phyloP scores from a whole-genome alignment of 2,888 invertebrate species.

The Lepidochrysops patricia region DNA sequence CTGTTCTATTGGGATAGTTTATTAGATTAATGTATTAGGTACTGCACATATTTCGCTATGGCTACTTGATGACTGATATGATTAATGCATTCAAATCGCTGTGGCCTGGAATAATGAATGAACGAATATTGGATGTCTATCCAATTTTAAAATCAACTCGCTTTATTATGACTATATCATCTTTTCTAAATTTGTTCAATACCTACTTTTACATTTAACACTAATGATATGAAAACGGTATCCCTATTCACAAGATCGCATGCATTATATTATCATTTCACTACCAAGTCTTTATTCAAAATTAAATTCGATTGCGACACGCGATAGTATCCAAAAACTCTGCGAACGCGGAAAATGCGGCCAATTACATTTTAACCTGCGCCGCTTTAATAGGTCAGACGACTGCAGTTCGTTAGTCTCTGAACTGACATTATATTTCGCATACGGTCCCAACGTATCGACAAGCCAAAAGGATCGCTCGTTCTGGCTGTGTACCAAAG shows the following conservation, averaged over 20 bases:
- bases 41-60: neutral
- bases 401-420: constrained; percentile 71
- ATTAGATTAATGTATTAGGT: constrained; percentile 10
- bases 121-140: too few relatives aligned
- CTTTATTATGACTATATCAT: too few relatives aligned
- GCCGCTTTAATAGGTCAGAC: constrained; percentile 60
- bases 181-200: too few relatives aligned
- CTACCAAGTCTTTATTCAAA: neutral
- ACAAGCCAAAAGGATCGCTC: constrained; percentile 71
- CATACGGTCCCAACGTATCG: constrained; percentile 58
- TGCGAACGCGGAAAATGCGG: constrained; percentile 16
- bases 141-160: too few relatives aligned
- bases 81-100: neutral
- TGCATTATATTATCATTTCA: too few relatives aligned
- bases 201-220: too few relatives aligned
- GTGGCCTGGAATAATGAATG: too few relatives aligned
- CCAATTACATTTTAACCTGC: constrained; percentile 13
- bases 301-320: neutral
- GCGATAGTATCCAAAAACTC: constrained; percentile 12
- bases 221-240: too few relatives aligned
- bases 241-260: too few relatives aligned
- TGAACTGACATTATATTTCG: constrained; percentile 69
- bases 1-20: constrained; percentile 18
- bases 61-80: neutral
- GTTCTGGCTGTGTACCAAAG: constrained; percentile 72